A percentile compares a stretch with the other conserved stretches of the same genome.
phyloP scores from a whole-genome alignment of 2,113 vertebrate genomes.

The Paramormyrops kingsleyae region DNA sequence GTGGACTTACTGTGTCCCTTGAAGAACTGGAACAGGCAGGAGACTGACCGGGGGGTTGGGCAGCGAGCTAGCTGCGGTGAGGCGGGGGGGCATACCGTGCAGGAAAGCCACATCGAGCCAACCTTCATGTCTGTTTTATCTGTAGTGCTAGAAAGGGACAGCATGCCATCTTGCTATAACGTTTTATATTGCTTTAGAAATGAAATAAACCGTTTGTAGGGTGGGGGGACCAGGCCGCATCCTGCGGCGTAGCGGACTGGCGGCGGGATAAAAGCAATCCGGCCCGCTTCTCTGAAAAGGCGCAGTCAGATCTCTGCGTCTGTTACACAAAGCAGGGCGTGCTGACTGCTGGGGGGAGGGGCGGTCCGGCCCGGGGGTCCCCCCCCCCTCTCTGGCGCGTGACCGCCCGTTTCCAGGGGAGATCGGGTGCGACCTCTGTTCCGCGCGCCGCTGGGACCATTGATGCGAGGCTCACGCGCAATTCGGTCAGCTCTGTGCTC shows the following conservation, averaged over 20 bases:
- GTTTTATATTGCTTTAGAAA: neutral
- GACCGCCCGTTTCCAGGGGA: neutral
- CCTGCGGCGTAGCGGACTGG: neutral
- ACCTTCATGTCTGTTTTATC: neutral
- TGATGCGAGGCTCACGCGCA: neutral
- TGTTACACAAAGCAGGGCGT: constrained; percentile 1
- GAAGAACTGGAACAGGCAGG: neutral
- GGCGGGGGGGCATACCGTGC: neutral
- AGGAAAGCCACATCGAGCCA: neutral
- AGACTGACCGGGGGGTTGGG: neutral
- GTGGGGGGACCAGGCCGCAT: neutral
- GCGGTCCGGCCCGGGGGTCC: neutral
- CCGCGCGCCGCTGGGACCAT: neutral
- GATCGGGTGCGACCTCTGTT: neutral
- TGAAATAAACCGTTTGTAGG: neutral
- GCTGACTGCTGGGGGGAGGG: neutral
- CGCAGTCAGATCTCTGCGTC: neutral
- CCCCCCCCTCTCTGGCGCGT: neutral
- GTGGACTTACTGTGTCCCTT: neutral
- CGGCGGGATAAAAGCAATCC: neutral
- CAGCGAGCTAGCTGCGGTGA: neutral
- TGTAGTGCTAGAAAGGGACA: neutral
- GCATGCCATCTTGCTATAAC: neutral
- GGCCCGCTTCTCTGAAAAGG: neutral
- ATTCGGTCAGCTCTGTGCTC: neutral